Percentiles rank a stretch among this genome's conserved stretches.
Evolutionary conservation across 2,113 vertebrate genomes (phyloP).

Genomic region (Trematocara stigmaticum): DNA sequence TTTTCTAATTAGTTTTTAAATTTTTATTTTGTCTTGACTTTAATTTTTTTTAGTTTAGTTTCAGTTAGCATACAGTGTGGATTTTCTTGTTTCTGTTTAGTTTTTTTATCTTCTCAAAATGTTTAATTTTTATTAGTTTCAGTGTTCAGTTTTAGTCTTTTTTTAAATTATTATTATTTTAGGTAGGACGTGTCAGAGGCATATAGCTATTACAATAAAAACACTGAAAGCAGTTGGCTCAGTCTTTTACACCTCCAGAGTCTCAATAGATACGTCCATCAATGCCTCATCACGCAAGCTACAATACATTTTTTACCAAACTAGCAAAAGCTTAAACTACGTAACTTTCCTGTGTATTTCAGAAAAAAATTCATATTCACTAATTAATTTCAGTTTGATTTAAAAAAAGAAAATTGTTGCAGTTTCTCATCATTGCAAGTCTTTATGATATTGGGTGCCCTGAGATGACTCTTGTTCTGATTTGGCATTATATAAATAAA

Average conservation of each 20-base stretch:
- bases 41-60: neutral
- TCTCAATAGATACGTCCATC: neutral
- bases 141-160: neutral
- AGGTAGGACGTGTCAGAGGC: neutral
- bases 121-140: neutral
- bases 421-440: neutral
- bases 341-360: neutral
- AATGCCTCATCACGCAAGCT: neutral
- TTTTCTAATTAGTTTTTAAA: neutral
- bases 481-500: neutral
- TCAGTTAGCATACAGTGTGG: neutral
- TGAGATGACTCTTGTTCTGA: neutral
- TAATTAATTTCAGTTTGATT: neutral
- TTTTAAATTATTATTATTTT: fast-evolving
- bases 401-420: neutral
- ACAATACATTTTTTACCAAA: neutral
- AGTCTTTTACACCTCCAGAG: neutral
- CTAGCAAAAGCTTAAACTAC: neutral
- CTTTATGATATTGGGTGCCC: neutral
- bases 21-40: neutral
- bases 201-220: too few relatives aligned
- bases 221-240: neutral
- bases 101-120: neutral
- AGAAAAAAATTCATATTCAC: neutral
- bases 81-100: neutral